Conservation (phyloP, 2,113 vertebrate genomes). For the Epinephelus fuscoguttatus region DNA sequence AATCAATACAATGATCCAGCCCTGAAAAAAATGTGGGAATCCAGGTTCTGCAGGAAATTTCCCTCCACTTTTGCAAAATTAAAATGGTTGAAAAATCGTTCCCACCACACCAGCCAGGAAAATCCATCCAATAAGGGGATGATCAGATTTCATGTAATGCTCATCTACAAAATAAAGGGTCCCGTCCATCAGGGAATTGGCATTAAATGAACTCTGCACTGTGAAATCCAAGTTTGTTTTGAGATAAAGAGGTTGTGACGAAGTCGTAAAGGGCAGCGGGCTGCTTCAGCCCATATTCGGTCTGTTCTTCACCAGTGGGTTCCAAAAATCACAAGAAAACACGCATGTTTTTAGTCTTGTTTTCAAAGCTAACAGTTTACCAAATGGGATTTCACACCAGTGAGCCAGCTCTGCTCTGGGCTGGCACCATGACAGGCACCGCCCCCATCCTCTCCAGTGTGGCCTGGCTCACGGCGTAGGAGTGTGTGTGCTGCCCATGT, state of each 20-base stretch:
- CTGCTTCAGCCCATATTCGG: constrained; percentile 69
- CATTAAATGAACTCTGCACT: constrained; percentile 73
- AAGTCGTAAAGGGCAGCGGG: constrained; percentile 70
- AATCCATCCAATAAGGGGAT: constrained; percentile 38
- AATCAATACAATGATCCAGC: constrained; percentile 61
- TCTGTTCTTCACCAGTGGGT: constrained; percentile 36
- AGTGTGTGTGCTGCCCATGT: constrained; percentile 89
- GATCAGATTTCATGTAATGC: constrained; percentile 35
- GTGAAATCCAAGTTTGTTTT: constrained; percentile 64
- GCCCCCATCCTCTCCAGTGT: constrained; percentile 95
- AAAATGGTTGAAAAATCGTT: constrained; percentile 35
- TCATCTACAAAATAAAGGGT: constrained; percentile 39
- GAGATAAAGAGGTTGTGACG: constrained; percentile 54
- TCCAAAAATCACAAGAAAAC: constrained; percentile 44
- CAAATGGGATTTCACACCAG: constrained; percentile 86
- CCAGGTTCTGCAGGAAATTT: constrained; percentile 31
- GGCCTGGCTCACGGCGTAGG: constrained; percentile 94
- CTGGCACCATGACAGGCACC: constrained; percentile 96
- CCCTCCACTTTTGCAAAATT: constrained; percentile 41
- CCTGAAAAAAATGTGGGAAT: constrained; percentile 47
- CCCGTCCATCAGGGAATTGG: constrained; percentile 63
- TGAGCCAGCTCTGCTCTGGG: constrained; percentile 96
- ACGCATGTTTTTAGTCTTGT: constrained; percentile 19
- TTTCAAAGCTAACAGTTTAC: constrained; percentile 23
- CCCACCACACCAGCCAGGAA: constrained; percentile 19